A percentile compares a stretch with the other conserved stretches of the same genome.
These are phyloP conservation scores for Ferrisia virgata DNA, from an alignment of 2,888 invertebrate species.

Conservation along the genomic window DNA sequence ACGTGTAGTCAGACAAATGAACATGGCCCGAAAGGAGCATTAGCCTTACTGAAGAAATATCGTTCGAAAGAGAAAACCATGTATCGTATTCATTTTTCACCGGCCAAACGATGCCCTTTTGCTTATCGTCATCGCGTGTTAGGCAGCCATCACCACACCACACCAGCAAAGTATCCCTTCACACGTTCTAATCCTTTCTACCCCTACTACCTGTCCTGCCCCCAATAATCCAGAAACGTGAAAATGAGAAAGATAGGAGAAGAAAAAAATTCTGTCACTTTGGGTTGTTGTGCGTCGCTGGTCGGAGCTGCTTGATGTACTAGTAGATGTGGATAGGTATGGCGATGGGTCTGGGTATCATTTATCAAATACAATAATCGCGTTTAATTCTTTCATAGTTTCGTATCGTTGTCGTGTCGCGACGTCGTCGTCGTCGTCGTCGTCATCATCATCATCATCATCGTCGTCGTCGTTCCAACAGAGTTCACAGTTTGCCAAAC, in stretches of 20 bases:
- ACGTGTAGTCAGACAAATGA: background rate
- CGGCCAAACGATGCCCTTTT: background rate
- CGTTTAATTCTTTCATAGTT: constrained; percentile 11
- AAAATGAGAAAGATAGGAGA: background rate
- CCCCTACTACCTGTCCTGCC: background rate
- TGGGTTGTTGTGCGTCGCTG: background rate
- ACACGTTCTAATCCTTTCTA: background rate
- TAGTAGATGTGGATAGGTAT: too few species aligned
- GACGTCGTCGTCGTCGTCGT: background rate
- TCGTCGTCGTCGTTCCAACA: too few species aligned
- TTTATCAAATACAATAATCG: constrained; percentile 16
- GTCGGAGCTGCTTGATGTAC: background rate
- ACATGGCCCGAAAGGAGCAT: background rate
- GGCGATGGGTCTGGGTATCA: too few species aligned
- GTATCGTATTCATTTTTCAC: background rate
- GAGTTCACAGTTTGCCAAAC: too few species aligned
- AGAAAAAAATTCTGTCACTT: background rate
- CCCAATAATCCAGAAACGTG: background rate
- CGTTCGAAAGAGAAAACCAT: background rate
- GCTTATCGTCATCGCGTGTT: background rate
- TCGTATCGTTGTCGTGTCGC: background rate
- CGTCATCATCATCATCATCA: too few species aligned
- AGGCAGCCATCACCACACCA: background rate
- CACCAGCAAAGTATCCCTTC: background rate
- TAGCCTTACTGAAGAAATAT: background rate